Percentiles rank a stretch among this genome's conserved stretches.
These are phyloP conservation scores for Limosa lapponica DNA, from an alignment of 2,797 vertebrate species.

Conservation along the genomic window DNA sequence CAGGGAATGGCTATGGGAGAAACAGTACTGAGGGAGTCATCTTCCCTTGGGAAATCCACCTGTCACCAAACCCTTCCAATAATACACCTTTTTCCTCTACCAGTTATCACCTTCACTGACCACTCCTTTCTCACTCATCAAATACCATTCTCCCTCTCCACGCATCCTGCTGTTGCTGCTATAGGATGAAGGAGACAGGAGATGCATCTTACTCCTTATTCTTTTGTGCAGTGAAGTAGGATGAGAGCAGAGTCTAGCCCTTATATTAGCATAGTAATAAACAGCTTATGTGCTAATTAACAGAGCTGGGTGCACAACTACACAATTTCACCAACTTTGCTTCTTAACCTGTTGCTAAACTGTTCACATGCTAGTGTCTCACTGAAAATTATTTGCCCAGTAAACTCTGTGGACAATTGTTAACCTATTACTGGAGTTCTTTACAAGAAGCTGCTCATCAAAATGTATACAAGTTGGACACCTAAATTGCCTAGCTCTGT, in stretches of 20 bases:
- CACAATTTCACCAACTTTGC: neutral
- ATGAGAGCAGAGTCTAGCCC: neutral
- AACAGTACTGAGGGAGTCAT: fast-evolving
- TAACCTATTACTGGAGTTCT: neutral
- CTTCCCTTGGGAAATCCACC: neutral
- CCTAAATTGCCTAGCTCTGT: neutral
- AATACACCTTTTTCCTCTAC: neutral
- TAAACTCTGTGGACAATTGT: neutral
- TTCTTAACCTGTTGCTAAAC: neutral
- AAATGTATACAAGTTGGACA: neutral
- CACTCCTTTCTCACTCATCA: neutral
- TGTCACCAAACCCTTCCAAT: neutral
- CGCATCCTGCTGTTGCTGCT: neutral
- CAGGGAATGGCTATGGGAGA: neutral
- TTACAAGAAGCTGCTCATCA: neutral
- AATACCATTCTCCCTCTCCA: neutral
- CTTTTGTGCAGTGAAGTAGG: neutral
- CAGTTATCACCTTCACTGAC: neutral
- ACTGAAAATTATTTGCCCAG: neutral
- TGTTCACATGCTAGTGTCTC: neutral
- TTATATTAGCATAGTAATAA: neutral
- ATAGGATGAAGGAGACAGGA: neutral
- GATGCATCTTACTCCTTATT: neutral
- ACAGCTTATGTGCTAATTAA: neutral
- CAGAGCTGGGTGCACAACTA: neutral